Evolutionary conservation across 2,888 invertebrate genomes (phyloP).

Genomic region (Nomada flava): DNA sequence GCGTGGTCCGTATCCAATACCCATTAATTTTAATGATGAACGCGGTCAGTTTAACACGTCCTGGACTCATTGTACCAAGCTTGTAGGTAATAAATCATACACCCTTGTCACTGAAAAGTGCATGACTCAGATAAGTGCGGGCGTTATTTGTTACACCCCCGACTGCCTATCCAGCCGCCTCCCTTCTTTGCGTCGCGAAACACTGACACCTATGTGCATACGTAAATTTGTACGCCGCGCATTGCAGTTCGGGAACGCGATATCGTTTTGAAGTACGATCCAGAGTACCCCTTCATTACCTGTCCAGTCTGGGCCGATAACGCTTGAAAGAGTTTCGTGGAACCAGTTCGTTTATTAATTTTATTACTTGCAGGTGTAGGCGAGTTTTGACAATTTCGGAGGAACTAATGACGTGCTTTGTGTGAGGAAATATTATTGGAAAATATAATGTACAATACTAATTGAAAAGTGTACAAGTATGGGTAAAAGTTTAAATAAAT

Average conservation of each 20-base stretch:
- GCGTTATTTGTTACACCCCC: slow-evolving; percentile 66
- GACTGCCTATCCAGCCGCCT: slow-evolving; percentile 42
- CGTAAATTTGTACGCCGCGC: slow-evolving; percentile 6
- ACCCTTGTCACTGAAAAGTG: slow-evolving; percentile 72
- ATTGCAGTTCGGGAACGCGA: slow-evolving; percentile 56
- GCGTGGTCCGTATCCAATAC: slow-evolving; percentile 75
- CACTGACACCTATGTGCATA: not conserved
- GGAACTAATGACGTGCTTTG: too few species aligned
- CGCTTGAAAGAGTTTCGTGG: slow-evolving; percentile 24
- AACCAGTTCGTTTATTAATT: slow-evolving; percentile 9
- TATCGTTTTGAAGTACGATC: slow-evolving; percentile 62
- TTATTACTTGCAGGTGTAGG: too few species aligned
- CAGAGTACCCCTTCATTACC: slow-evolving; percentile 45
- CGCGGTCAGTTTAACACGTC: slow-evolving; percentile 79
- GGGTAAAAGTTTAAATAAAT: too few species aligned
- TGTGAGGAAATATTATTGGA: too few species aligned
- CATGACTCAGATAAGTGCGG: slow-evolving; percentile 71
- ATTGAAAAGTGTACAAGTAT: too few species aligned
- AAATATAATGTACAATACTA: too few species aligned
- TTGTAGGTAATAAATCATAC: slow-evolving; percentile 72
- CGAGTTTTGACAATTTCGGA: too few species aligned
- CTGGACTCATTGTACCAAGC: slow-evolving; percentile 70
- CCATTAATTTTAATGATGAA: slow-evolving; percentile 81
- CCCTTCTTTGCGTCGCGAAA: slow-evolving; percentile 44
- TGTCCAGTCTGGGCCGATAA: slow-evolving; percentile 30